Evolutionary conservation across 2,797 vertebrate species (phyloP).

Genomic region (Octomys mimax): DNA sequence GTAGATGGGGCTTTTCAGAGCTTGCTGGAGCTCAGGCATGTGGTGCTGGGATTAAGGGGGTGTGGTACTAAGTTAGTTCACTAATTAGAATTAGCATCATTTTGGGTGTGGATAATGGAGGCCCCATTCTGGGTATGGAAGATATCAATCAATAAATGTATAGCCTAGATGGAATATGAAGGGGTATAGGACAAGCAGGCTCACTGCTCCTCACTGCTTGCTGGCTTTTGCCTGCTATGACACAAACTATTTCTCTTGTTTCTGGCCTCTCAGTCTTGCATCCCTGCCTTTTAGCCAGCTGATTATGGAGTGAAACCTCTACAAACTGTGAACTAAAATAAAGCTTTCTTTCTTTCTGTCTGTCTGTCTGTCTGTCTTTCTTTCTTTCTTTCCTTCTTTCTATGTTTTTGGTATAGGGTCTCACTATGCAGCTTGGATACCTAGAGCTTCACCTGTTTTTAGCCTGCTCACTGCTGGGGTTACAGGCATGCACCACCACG

Average conservation of each 20-base stretch:
- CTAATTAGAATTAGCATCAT: not conserved
- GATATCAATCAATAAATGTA: not conserved
- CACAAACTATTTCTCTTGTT: not conserved
- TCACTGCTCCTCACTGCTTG: not conserved
- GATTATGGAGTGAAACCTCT: not conserved
- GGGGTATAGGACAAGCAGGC: not conserved
- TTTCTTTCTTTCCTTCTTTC: too few species aligned
- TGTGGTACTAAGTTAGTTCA: not conserved
- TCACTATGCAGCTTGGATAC: too few species aligned
- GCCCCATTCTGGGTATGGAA: not conserved
- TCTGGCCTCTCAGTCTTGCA: not conserved
- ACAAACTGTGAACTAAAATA: not conserved
- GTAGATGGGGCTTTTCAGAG: not conserved
- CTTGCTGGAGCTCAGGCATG: not conserved
- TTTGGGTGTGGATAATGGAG: not conserved
- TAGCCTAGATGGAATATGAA: not conserved
- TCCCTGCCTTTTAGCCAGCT: not conserved
- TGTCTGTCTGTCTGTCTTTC: too few species aligned
- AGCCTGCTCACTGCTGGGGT: too few species aligned
- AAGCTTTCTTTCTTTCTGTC: too few species aligned
- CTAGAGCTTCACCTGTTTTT: too few species aligned
- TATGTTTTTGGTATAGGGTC: too few species aligned
- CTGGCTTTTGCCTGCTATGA: not conserved
- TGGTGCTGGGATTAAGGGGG: not conserved
- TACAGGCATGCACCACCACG: too few species aligned